Evolutionary conservation across 2,888 invertebrate genomes (phyloP).

Genomic region (Orthosia incerta): DNA sequence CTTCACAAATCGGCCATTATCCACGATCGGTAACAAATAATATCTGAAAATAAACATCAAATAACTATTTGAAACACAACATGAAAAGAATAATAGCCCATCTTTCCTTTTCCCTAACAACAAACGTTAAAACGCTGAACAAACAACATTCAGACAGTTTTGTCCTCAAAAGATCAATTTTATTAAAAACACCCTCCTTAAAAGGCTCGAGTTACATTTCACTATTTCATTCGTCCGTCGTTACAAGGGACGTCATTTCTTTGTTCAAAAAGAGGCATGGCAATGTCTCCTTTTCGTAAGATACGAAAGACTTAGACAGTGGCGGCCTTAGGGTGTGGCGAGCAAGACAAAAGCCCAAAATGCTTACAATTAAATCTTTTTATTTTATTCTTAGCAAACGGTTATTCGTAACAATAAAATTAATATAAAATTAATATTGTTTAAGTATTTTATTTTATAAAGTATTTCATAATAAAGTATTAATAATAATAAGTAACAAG

Average conservation of each 20-base stretch:
- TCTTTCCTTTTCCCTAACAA: conserved; percentile 7
- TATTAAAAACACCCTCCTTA: conserved; percentile 5
- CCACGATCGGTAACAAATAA: not conserved
- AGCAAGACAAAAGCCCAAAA: too few species aligned
- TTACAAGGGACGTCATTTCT: conserved; percentile 34
- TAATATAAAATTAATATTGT: too few species aligned
- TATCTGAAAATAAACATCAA: not conserved
- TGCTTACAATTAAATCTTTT: too few species aligned
- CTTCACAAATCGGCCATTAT: too few species aligned
- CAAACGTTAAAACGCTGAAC: conserved; percentile 30
- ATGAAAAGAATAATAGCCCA: not conserved
- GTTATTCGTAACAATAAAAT: too few species aligned
- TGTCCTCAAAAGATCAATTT: conserved; percentile 33
- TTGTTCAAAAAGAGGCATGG: conserved; percentile 41
- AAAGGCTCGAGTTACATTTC: conserved; percentile 26
- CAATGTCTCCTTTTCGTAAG: conserved; percentile 31
- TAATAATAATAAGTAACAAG: too few species aligned
- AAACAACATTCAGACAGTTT: conserved; percentile 30
- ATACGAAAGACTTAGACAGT: conserved; percentile 9
- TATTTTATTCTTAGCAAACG: too few species aligned
- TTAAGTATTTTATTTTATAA: too few species aligned
- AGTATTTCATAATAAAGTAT: too few species aligned
- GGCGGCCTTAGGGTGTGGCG: too few species aligned
- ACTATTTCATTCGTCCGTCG: conserved; percentile 30
- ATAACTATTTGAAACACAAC: not conserved